These are phyloP conservation scores for Epirrhoe tristata DNA, from an alignment of 2,888 invertebrate species.

Conservation along the genomic window DNA sequence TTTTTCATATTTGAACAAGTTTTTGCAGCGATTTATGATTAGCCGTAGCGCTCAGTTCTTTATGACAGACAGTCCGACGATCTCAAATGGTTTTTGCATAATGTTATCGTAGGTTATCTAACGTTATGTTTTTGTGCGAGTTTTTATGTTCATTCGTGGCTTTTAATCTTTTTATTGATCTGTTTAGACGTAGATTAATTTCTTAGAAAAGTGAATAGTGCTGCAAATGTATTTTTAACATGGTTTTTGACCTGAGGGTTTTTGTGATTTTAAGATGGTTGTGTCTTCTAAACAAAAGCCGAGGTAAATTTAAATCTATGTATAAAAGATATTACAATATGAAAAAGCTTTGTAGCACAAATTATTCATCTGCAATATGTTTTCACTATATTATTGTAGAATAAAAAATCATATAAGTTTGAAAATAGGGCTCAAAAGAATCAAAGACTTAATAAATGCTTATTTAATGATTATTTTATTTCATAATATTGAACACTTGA, in stretches of 20 bases:
- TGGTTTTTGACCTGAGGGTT: neutral
- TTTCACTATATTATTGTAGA: no score
- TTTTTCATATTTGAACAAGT: neutral
- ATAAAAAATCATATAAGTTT: no score
- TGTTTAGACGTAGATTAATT: neutral
- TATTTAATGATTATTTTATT: no score
- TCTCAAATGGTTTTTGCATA: slow-evolving; percentile 12
- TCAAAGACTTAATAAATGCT: no score
- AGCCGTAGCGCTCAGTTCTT: neutral
- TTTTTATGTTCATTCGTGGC: slow-evolving; percentile 3
- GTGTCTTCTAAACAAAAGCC: no score
- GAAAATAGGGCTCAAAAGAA: no score
- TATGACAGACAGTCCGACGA: slow-evolving; percentile 5
- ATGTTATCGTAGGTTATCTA: slow-evolving; percentile 6
- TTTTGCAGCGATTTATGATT: neutral
- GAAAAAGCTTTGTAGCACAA: no score
- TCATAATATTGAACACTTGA: no score
- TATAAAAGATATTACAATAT: no score
- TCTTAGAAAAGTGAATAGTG: neutral
- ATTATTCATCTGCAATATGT: no score
- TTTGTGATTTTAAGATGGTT: neutral
- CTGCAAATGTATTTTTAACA: neutral
- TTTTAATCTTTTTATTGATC: slow-evolving; percentile 10
- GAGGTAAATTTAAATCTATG: no score
- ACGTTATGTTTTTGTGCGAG: slow-evolving; percentile 9